Base-by-base conservation (phyloP, 2,797 vertebrate genomes). In the Oreonectes daqikongensis region DNA sequence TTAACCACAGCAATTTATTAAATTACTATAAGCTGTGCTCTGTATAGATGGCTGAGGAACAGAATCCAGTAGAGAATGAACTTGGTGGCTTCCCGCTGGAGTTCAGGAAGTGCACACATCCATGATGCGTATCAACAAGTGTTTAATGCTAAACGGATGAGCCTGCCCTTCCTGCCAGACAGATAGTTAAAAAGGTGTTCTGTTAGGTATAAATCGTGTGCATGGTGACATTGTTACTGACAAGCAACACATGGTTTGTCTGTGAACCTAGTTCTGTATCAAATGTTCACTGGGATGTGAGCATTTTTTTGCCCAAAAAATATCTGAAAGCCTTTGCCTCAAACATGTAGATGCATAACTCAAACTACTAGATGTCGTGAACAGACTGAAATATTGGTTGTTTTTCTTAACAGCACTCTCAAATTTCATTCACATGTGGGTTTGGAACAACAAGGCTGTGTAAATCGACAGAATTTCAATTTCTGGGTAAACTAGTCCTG, bases 101-200 rank as follows among this genome's bases (percentile, higher is more conserved):
- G 80, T 82, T 81, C 77, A 78, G 85, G 72, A 86, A 38, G 11
- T 81, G 69, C 81, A 82, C 81, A 85, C 78, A 84, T 87, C 86
- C 84, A 67, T 81, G 84, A 81, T 90, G 88, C 87, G 66, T 57
- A 88, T 87, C 85, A 88, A 82, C 84, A 69, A 85, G 84, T 82
- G 84, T 89, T 91, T 92, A 90, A 91, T 90, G 85, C 82, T 84
- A 86, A 91, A 91, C 89, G 86, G 88, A 91, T 90, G 84, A 90
- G 80, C 55, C 79, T 30, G 57, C 81, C 85, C 83, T 83, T 81
- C 71, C 80, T 86, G 76, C 70, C n/a, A 65, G 75, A 67, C 77
- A 66, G 79, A 69, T 46, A 15, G 70, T 79, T 82, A 74, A 64
- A 87, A 83, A 79, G 44, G 42, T 63, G 63, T 63, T 61, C 69